Conservation (phyloP, 2,888 invertebrate genomes). For the Pristionchus exspectatus region DNA sequence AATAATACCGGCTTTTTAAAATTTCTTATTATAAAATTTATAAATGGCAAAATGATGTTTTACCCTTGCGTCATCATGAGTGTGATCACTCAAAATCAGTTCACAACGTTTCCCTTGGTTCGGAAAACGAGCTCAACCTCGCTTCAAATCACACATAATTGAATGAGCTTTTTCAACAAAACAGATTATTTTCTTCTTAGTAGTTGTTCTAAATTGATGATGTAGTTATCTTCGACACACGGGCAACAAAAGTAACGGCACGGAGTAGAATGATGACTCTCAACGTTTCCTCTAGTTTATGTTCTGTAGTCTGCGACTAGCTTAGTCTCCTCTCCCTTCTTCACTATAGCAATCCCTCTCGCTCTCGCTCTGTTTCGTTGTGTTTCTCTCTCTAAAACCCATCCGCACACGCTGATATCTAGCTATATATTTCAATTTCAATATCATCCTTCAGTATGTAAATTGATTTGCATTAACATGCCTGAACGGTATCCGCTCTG, state of each 20-base stretch:
- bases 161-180: neutral
- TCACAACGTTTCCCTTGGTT: neutral
- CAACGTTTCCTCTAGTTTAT: neutral
- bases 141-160: neutral
- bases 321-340: slow-evolving; percentile 37
- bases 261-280: slow-evolving; percentile 20
- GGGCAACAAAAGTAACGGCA: neutral
- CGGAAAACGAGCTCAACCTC: neutral
- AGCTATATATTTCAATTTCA: slow-evolving; percentile 24
- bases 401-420: neutral
- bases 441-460: neutral
- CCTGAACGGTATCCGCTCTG: neutral
- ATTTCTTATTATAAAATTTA: neutral
- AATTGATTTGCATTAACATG: neutral
- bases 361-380: slow-evolving; percentile 31
- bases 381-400: neutral
- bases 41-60: neutral
- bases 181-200: neutral
- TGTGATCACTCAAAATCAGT: no score
- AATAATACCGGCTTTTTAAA: neutral
- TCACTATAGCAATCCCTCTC: slow-evolving; percentile 41
- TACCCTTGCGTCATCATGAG: neutral
- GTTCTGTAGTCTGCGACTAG: slow-evolving; percentile 18
- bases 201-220: slow-evolving; percentile 8
- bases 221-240: neutral